A percentile compares a stretch with the other conserved stretches of the same genome.
phyloP scores from a whole-genome alignment of 92 coral and sea anemone genomes.

The Micromussa lordhowensis region DNA sequence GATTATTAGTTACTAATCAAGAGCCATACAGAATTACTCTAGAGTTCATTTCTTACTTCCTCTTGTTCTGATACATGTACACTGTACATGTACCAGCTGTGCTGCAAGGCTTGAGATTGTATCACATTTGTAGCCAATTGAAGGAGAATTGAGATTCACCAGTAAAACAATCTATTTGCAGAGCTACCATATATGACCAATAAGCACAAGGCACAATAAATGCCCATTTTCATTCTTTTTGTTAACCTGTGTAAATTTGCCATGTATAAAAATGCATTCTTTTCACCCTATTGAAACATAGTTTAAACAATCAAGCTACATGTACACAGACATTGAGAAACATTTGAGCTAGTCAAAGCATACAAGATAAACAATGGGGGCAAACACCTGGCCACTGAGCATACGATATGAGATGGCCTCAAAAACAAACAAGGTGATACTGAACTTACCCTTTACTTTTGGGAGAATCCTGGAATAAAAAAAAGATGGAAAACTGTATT shows the following conservation, averaged over 20 bases:
- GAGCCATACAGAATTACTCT: too few relatives aligned
- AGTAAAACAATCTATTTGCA: neutral
- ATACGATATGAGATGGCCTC: neutral
- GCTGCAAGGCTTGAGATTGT: too few relatives aligned
- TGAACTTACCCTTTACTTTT: slow-evolving; percentile 42
- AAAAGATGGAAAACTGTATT: neutral
- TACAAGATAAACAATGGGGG: neutral
- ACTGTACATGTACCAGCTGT: too few relatives aligned
- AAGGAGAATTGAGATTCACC: neutral
- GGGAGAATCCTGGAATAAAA: slow-evolving; percentile 24
- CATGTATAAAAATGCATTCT: too few relatives aligned
- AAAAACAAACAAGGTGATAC: neutral
- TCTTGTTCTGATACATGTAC: too few relatives aligned
- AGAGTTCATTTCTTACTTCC: too few relatives aligned
- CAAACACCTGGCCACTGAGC: neutral
- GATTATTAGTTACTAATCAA: neutral
- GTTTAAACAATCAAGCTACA: neutral
- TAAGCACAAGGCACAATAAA: neutral
- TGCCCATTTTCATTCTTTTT: neutral
- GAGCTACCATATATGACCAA: neutral
- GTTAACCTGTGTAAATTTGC: too few relatives aligned
- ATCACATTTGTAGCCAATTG: too few relatives aligned
- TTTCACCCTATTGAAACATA: too few relatives aligned
- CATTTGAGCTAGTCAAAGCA: neutral
- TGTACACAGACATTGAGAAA: too few relatives aligned